Base-by-base conservation (phyloP, 2,797 vertebrate genomes). In the Rhadinocentrus ornatus region DNA sequence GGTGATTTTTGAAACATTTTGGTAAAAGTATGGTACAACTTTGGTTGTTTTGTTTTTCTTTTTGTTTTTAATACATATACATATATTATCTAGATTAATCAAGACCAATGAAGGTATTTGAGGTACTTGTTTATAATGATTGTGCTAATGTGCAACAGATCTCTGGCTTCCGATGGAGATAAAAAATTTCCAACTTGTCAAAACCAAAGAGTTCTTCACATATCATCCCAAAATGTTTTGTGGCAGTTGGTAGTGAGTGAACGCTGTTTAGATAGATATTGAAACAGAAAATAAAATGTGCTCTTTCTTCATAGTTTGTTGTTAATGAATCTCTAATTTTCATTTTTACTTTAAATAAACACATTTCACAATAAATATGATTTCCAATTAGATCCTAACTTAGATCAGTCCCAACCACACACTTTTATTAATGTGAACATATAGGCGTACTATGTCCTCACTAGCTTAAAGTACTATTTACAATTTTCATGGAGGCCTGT, bases 21-120 rank as follows among this genome's bases (percentile, higher is more conserved):
- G 55, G 66, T 48, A 48, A 65, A 71, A 50, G 41, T 26, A 39
- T 24, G 37, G 34, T 16, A 39, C 31, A 73, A 69, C 11, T 37
- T n/a, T 8, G 10, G 10, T n/a, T 56, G 7, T 13, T 4, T 31
- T 31, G 31, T 39, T 34, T 34, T 57, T 18, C 6, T 34, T 20
- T 16, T 57, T 34, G 20, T 57, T 32, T 24, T 13, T 31, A 26
- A 32, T 32, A 20, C 18, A 48, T 22, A 48, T 22, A 22, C n/a
- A 3, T 48, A 48, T 9, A 20, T 16, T 16, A 29, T 29, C 26
- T 18, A 31, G 24, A 26, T 15, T 26, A 53, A 53, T 53, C 6
- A 55, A 27, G 26, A 8, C 15, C 6, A 18, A 31, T 55, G 1
- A 55, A 16, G 3, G 15, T 18, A 18, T 31, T 24, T 50, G n/a